These are phyloP conservation scores for Nannoperca obscura DNA, from an alignment of 2,797 vertebrate species.

Conservation along the genomic window DNA sequence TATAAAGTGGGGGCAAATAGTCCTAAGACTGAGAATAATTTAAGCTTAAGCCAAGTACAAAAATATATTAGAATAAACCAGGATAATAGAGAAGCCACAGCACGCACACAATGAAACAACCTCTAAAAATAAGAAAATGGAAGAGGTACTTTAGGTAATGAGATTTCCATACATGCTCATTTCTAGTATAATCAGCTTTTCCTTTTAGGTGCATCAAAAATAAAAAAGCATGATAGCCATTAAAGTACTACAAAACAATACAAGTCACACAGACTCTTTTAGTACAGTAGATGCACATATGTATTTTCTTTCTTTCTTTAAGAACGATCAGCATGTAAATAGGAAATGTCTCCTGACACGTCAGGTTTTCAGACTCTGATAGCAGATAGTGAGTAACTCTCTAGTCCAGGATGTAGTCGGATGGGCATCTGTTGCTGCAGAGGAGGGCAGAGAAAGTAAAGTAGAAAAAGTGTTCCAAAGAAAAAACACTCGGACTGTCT, in stretches of 20 bases:
- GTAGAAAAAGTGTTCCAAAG: too few relatives aligned
- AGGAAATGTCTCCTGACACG: constrained; percentile 45
- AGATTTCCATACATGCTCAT: constrained; percentile 28
- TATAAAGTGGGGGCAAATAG: constrained; percentile 9
- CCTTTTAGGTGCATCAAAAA: constrained; percentile 5
- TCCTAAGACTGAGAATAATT: constrained; percentile 23
- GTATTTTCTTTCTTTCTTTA: constrained; percentile 23
- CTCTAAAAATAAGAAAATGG: constrained; percentile 43
- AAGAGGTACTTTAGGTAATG: constrained; percentile 48
- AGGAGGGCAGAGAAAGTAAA: not conserved
- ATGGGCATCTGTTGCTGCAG: constrained; percentile 22
- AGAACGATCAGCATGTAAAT: constrained; percentile 18
- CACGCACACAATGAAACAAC: not conserved
- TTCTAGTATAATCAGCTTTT: constrained; percentile 42
- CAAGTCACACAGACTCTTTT: not conserved
- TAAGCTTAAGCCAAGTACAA: constrained; percentile 37
- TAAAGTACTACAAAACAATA: constrained; percentile 11
- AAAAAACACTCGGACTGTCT: not conserved
- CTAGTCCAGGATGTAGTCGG: not conserved
- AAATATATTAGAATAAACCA: constrained; percentile 24
- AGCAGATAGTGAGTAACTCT: constrained; percentile 20
- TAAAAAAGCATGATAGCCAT: not conserved
- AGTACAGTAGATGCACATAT: constrained; percentile 2
- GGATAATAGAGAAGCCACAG: constrained; percentile 19
- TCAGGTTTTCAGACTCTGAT: constrained; percentile 33